These are phyloP conservation scores for Drosophila mauritiana DNA, from an alignment of 1,140 invertebrate species.

Conservation along the genomic window DNA sequence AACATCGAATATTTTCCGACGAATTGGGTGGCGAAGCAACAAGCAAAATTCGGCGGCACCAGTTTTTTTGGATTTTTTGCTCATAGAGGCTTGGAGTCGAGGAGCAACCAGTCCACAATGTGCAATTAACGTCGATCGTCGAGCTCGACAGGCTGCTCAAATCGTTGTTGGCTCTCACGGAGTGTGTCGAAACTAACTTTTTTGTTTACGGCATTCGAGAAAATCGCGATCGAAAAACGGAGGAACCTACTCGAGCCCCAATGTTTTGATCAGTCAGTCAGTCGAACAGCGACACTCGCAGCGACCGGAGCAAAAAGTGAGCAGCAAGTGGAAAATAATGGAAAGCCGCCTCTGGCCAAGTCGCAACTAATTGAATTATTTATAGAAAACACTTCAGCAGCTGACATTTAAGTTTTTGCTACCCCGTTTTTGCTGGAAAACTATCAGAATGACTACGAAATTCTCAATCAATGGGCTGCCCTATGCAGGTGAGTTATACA, in stretches of 20 bases:
- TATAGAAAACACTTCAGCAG: slow-evolving; percentile 31
- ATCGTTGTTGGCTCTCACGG: slow-evolving; percentile 13
- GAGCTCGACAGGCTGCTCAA: slow-evolving; percentile 16
- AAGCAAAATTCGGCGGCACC: slow-evolving; percentile 17
- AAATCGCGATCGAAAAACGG: slow-evolving; percentile 38
- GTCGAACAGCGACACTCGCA: slow-evolving; percentile 33
- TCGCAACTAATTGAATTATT: slow-evolving; percentile 39
- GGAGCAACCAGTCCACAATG: slow-evolving; percentile 16
- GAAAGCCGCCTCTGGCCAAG: slow-evolving; percentile 12
- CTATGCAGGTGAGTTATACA: slow-evolving; percentile 76
- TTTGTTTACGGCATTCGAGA: slow-evolving; percentile 18
- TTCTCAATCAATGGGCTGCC: slow-evolving; percentile 84
- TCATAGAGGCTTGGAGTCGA: not conserved
- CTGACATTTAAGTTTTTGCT: slow-evolving; percentile 40
- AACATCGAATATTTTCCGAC: slow-evolving; percentile 13
- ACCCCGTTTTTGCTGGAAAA: slow-evolving; percentile 13
- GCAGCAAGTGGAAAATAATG: slow-evolving; percentile 19
- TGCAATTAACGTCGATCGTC: slow-evolving; percentile 56
- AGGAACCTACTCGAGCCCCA: slow-evolving; percentile 4
- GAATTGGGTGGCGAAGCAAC: slow-evolving; percentile 15
- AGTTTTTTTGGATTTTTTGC: slow-evolving; percentile 2
- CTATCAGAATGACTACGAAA: slow-evolving; percentile 63
- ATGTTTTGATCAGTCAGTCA: slow-evolving; percentile 33
- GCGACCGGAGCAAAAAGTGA: slow-evolving; percentile 27
- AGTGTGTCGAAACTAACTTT: slow-evolving; percentile 18